A percentile compares a stretch with the other conserved stretches of the same genome.
Evolutionary conservation across 2,888 invertebrate species (phyloP).

Genomic region (Cosmia trapezina): DNA sequence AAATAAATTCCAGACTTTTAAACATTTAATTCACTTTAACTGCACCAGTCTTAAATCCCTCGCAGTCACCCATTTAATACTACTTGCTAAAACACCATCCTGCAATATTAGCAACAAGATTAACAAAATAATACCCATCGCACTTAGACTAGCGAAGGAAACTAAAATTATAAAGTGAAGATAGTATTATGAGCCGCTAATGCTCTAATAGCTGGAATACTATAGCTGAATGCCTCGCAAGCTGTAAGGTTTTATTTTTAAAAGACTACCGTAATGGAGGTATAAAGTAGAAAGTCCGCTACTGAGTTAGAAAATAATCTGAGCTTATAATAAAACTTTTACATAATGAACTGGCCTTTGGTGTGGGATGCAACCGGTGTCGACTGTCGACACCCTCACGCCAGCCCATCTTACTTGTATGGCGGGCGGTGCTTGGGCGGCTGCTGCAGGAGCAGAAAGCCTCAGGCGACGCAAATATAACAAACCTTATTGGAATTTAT

Average conservation of each 20-base stretch:
- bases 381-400: no score
- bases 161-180: conserved; percentile 46
- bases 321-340: background rate
- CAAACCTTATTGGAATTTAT: no score
- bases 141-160: conserved; percentile 31
- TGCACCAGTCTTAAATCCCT: background rate
- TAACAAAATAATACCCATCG: conserved; percentile 31
- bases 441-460: no score
- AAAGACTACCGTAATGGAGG: conserved; percentile 12
- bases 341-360: no score
- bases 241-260: conserved; percentile 43
- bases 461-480: no score
- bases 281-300: background rate
- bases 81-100: conserved; percentile 36
- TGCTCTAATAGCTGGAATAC: conserved; percentile 31
- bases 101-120: conserved; percentile 40
- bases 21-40: background rate
- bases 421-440: no score
- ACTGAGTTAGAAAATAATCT: conserved; percentile 8
- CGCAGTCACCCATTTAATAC: conserved; percentile 16
- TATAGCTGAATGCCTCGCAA: conserved; percentile 26
- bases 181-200: conserved; percentile 48
- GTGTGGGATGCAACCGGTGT: background rate
- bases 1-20: background rate
- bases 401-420: no score